Evolutionary conservation across 2,888 invertebrate species (phyloP), one percentile per base, ranked within the genome.

Genomic region (Galeopsomyia nigrocyanea): DNA sequence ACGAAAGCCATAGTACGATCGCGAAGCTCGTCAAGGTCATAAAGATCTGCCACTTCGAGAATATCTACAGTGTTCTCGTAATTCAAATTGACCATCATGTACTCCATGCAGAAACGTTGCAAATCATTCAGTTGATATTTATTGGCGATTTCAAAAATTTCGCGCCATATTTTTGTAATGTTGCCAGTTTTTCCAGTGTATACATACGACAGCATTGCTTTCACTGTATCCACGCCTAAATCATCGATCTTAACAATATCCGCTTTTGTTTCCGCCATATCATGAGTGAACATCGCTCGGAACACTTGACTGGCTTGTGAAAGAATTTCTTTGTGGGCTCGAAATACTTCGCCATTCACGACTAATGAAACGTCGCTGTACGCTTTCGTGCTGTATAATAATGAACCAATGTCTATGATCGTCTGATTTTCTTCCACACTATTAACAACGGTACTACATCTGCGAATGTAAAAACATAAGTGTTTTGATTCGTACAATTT

Each of bases 51-150:
- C 1, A 55, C 22, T 5, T 55, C 55, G 13, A 55, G 21, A 21
- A 55, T 13, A 1, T 7, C 3, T 21, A 21, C 55, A 55, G 21
- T 22, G 22, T 55, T 55, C 14, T 55, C n/a, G 22, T 21, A 13
- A 55, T 55, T 21, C 16, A 57, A 19, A 21, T 19, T 26, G 31
- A 57, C 22, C 16, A 21, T n/a, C 22, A 57, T 26, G 31, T 57
- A 57, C n/a, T 57, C 57, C 31, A 26, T 26, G n/a, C 57, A 57
- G 3, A 57, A 26, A 26, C 7, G 14, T 57, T 57, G 57, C 21
- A 57, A 14, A 16, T 26, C 57, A 26, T 10, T 6, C 14, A 57
- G 14, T 26, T 57, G 5, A 57, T 26, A 57, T 1, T 26, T 21
- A 55, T 55, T 19, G 22, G 55, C 55, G 13, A 14, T 22, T 57